Percentiles rank a stretch among this genome's conserved stretches.
phyloP scores from a whole-genome alignment of 2,113 vertebrate genomes.

The Triplophysa siluroides region DNA sequence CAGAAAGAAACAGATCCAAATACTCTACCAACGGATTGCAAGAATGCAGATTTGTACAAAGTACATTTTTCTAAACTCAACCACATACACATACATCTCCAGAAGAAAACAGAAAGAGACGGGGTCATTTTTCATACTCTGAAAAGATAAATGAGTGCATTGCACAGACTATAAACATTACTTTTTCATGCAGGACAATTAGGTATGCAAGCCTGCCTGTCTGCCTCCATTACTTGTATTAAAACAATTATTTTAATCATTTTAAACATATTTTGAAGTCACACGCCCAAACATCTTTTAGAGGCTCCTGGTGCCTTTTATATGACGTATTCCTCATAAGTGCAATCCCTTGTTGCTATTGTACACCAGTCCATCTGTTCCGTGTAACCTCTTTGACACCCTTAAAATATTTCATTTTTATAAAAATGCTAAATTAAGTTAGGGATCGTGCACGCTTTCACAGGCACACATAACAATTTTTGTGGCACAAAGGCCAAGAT shows the following conservation, averaged over 20 bases:
- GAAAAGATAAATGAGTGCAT: neutral
- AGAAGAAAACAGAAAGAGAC: neutral
- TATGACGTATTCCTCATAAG: conserved; percentile 9
- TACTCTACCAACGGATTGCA: neutral
- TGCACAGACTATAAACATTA: neutral
- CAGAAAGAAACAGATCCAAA: neutral
- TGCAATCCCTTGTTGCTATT: neutral
- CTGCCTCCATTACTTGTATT: neutral
- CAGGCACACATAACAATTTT: neutral
- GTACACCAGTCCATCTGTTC: conserved; percentile 23
- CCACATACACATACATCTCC: neutral
- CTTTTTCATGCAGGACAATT: neutral
- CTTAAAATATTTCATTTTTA: conserved; percentile 8
- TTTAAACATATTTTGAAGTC: neutral
- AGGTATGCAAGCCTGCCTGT: neutral
- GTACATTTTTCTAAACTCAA: neutral
- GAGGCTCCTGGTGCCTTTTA: conserved; percentile 1
- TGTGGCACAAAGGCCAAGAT: conserved; percentile 8
- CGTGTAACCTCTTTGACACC: neutral
- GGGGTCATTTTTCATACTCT: neutral
- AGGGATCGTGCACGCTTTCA: conserved; percentile 7
- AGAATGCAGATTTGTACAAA: neutral
- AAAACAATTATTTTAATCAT: neutral
- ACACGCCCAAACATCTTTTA: conserved; percentile 23
- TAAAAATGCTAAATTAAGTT: conserved; percentile 31